Percentiles rank a stretch among this genome's conserved stretches.
These are phyloP conservation scores for Nephrotoma guestfalica DNA, from an alignment of 2,888 invertebrate species.

Conservation along the genomic window DNA sequence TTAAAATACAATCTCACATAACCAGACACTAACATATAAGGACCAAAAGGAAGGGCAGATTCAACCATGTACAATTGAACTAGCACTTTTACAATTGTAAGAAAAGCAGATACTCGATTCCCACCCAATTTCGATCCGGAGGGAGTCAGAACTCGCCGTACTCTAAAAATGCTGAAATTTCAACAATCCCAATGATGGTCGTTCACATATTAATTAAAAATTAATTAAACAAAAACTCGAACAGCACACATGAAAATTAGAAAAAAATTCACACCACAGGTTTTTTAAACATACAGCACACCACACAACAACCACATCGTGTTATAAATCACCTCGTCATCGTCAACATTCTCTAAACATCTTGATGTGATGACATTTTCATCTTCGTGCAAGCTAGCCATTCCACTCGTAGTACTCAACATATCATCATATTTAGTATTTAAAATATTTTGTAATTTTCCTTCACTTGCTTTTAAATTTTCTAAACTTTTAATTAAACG, in stretches of 20 bases:
- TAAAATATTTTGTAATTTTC: conserved; percentile 32
- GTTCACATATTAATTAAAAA: conserved; percentile 19
- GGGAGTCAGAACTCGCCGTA: too few relatives aligned
- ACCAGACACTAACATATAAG: too few relatives aligned
- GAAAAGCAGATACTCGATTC: too few relatives aligned
- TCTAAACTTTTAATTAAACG: conserved; percentile 50
- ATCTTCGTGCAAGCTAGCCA: neutral
- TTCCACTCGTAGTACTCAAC: neutral
- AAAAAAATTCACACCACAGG: conserved; percentile 3
- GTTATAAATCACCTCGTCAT: neutral
- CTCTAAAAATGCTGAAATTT: neutral
- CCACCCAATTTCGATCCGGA: too few relatives aligned
- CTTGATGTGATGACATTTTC: neutral
- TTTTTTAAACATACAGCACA: neutral
- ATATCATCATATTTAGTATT: neutral
- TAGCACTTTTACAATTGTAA: too few relatives aligned
- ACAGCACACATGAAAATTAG: conserved; percentile 1
- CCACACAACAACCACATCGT: neutral
- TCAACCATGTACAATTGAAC: too few relatives aligned
- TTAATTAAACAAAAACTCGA: neutral
- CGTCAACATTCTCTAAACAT: neutral
- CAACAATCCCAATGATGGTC: conserved; percentile 13
- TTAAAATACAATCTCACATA: too few relatives aligned
- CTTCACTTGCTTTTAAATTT: conserved; percentile 55
- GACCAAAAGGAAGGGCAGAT: too few relatives aligned